Percentiles rank a stretch among this genome's conserved stretches.
phyloP scores from a whole-genome alignment of 2,797 vertebrate species.

The Poeciliopsis presidionis region DNA sequence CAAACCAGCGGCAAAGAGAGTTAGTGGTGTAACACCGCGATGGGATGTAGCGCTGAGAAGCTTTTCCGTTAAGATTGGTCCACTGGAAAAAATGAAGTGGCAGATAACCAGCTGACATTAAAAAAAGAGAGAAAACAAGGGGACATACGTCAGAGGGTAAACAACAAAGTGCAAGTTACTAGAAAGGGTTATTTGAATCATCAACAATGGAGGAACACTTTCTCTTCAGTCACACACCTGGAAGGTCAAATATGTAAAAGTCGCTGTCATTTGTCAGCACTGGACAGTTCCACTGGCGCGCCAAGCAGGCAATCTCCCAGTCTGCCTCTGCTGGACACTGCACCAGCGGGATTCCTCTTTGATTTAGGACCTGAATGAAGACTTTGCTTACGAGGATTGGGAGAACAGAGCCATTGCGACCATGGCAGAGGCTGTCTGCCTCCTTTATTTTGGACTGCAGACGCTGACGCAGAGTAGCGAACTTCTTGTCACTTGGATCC shows the following conservation, averaged over 20 bases:
- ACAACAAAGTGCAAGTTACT: neutral
- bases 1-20: slow-evolving; percentile 84
- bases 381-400: slow-evolving; percentile 86
- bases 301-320: slow-evolving; percentile 90
- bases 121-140: slow-evolving; percentile 14
- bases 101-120: slow-evolving; percentile 84
- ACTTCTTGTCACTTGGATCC: slow-evolving; percentile 89
- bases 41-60: slow-evolving; percentile 79
- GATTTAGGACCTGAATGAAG: slow-evolving; percentile 87
- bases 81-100: slow-evolving; percentile 89
- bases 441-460: slow-evolving; percentile 84
- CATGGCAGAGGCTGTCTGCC: slow-evolving; percentile 80
- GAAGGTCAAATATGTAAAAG: slow-evolving; percentile 92
- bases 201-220: neutral
- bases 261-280: slow-evolving; percentile 94
- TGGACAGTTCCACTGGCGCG: slow-evolving; percentile 90
- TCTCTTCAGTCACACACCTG: slow-evolving; percentile 71
- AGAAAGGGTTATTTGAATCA: neutral
- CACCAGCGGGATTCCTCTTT: slow-evolving; percentile 83
- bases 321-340: slow-evolving; percentile 94
- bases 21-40: slow-evolving; percentile 81
- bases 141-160: slow-evolving; percentile 10
- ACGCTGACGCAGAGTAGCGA: slow-evolving; percentile 84
- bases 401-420: slow-evolving; percentile 78
- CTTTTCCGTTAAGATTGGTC: slow-evolving; percentile 76